These are phyloP conservation scores for Trichopoda pennipes DNA, from an alignment of 2,888 invertebrate genomes.

Conservation along the genomic window DNA sequence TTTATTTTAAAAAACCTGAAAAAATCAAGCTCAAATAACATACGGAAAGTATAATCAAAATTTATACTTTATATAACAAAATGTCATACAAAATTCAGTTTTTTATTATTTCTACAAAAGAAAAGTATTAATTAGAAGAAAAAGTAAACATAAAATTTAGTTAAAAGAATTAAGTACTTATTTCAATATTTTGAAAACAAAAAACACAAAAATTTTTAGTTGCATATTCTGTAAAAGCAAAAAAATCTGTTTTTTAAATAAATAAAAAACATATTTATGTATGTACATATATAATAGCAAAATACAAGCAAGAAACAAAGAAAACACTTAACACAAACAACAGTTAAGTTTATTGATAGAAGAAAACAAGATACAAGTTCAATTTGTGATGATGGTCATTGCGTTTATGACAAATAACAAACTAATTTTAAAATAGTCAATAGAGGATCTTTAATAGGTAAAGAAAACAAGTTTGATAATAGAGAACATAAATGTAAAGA, in stretches of 20 bases:
- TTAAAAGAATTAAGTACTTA: not conserved
- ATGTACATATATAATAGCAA: not conserved
- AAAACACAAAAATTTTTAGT: not conserved
- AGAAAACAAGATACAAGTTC: too few relatives aligned
- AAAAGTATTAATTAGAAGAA: constrained; percentile 1
- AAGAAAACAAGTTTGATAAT: not conserved
- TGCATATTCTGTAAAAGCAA: not conserved
- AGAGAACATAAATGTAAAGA: not conserved
- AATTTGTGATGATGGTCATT: too few relatives aligned
- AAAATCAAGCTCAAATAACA: too few relatives aligned
- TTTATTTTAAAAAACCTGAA: too few relatives aligned
- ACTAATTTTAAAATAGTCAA: not conserved
- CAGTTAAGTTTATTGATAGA: too few relatives aligned
- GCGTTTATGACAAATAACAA: not conserved
- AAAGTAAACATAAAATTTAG: constrained; percentile 1
- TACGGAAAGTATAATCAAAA: too few relatives aligned
- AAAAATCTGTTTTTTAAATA: not conserved
- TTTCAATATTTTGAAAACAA: not conserved
- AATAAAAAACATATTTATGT: not conserved
- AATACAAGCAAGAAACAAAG: not conserved
- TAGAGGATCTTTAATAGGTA: not conserved
- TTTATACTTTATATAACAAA: too few relatives aligned
- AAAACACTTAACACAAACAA: not conserved
- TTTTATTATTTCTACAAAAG: not conserved
- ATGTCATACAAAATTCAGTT: too few relatives aligned